A percentile compares a stretch with the other conserved stretches of the same genome.
Conservation (phyloP, 2,888 invertebrate species). For the Drosophila testacea region DNA sequence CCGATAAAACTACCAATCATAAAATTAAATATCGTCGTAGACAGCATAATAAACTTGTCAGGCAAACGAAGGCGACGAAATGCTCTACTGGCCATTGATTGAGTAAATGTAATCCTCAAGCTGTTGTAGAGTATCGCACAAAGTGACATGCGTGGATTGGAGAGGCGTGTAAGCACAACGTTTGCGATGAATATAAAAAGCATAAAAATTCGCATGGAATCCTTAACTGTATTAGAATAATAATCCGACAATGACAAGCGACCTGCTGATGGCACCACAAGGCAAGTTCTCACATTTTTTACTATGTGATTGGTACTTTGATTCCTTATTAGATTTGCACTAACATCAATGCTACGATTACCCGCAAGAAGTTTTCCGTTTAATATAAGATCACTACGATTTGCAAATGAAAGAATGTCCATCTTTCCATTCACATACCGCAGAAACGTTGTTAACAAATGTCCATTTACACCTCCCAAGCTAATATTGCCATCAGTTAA, state of each 20-base stretch:
- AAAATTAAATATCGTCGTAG: background rate
- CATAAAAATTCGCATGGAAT: background rate
- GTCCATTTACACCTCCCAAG: constrained; percentile 9
- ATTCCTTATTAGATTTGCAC: background rate
- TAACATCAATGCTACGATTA: constrained; percentile 6
- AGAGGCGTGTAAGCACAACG: background rate
- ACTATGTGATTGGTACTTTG: background rate
- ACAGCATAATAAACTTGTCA: constrained; percentile 13
- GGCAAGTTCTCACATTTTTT: background rate
- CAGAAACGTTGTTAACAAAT: constrained; percentile 3
- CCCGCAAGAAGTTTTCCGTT: background rate
- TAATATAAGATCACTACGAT: constrained; percentile 1
- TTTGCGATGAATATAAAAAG: background rate
- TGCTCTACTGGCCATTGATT: background rate
- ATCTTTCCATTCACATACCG: constrained; percentile 4
- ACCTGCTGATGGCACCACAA: constrained; percentile 5
- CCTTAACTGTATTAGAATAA: background rate
- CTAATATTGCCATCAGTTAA: background rate
- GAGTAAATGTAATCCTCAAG: background rate
- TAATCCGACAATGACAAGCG: background rate
- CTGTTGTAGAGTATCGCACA: background rate
- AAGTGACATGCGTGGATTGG: background rate
- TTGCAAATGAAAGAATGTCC: background rate
- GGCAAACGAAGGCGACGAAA: constrained; percentile 4
- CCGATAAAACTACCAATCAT: background rate